Evolutionary conservation across 2,113 vertebrate genomes (phyloP), one percentile per base, ranked within the genome.

Genomic region (Perca fluviatilis): DNA sequence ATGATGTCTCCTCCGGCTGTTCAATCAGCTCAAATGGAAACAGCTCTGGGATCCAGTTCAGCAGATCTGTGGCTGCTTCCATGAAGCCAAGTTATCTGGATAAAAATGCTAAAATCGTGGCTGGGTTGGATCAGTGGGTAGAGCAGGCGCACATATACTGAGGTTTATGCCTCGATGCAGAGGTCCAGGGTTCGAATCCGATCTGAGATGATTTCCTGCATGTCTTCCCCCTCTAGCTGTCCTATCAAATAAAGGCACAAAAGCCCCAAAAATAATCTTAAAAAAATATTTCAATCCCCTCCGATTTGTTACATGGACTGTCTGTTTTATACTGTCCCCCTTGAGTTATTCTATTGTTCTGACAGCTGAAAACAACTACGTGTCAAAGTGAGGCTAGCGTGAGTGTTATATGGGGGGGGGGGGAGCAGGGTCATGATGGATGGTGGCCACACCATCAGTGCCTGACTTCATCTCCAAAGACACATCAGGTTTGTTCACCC

Each of bases 341-440:
- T 60, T 85, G 70, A 85, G 30, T 85, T 65, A 88, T 61, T 10
- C 40, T 40, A 40, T 12, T 56, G 21, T 67, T 72, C 33, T 53
- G 63, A 77, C 82, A 77, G 62, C 63, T 87, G 85, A 82, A 87
- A 87, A 74, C 82, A 76, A 84, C 66, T 68, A 16, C 50, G 1
- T 33, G 30, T 33, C 30, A 33, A 33, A 33, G 30, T 33, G 30
- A 33, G 30, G 63, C 63, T 77, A 69, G 82, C 50, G 10, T 79
- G 78, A 76, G 67, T 72, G 19, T 36, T 36, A 10, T n/a, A 43
- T 86, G 8, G 0, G 27, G 27, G 30, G 30, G 30, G 5, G 30
- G 3, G 30, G 30, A n/a, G n/a, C n/a, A n/a, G 30, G 4, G 1
- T 33, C 10, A 9, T 40, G 56, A 49, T 50, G 62, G 58, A 74